These are phyloP conservation scores for Tiliacea citrago DNA, from an alignment of 2,888 invertebrate species.

Conservation along the genomic window DNA sequence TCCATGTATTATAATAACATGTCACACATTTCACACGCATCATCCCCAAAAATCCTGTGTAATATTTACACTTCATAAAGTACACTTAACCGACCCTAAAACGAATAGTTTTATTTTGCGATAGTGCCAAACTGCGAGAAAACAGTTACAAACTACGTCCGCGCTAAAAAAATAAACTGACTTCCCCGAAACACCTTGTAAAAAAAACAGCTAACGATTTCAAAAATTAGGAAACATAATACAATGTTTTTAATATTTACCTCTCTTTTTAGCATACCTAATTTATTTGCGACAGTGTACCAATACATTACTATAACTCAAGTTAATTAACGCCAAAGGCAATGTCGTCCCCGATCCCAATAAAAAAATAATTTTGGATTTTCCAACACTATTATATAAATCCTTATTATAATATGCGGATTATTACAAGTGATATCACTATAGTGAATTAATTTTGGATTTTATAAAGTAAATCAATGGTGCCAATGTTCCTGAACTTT, in stretches of 20 bases:
- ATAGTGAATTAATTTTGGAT: constrained; percentile 61
- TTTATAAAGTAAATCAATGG: constrained; percentile 46
- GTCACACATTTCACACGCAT: constrained; percentile 56
- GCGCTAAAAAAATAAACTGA: constrained; percentile 75
- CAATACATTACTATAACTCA: constrained; percentile 54
- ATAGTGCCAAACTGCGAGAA: constrained; percentile 83
- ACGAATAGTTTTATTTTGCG: constrained; percentile 81
- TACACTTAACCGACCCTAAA: constrained; percentile 83
- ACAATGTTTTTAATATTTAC: constrained; percentile 35
- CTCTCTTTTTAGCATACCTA: constrained; percentile 48
- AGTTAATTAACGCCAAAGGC: constrained; percentile 55
- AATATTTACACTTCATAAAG: constrained; percentile 87
- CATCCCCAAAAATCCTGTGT: constrained; percentile 77
- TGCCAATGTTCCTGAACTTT: constrained; percentile 65
- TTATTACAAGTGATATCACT: constrained; percentile 67
- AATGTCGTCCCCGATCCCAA: constrained; percentile 63
- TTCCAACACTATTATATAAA: constrained; percentile 70
- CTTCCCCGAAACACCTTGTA: constrained; percentile 63
- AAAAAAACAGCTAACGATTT: constrained; percentile 62
- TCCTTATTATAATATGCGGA: constrained; percentile 65
- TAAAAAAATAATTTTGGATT: constrained; percentile 79
- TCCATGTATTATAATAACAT: constrained; percentile 42
- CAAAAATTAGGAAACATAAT: constrained; percentile 50
- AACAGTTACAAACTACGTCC: constrained; percentile 77
- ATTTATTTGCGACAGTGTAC: constrained; percentile 52